Conservation (phyloP, 2,797 vertebrate genomes). For the Falco novaeseelandiae region DNA sequence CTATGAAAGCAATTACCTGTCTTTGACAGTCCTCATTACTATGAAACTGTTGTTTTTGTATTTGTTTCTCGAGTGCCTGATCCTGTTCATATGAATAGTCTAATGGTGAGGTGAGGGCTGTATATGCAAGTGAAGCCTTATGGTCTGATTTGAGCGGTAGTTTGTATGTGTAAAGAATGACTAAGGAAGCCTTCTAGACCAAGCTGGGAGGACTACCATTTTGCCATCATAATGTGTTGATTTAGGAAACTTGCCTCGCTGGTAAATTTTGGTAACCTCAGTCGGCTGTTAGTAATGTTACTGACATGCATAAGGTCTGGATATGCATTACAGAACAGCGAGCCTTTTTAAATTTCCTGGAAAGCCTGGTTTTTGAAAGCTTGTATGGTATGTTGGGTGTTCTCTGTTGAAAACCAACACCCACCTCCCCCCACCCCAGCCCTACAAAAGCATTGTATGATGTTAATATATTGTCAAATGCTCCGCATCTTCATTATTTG, state of each 20-base stretch:
- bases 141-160: not conserved
- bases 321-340: not conserved
- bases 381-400: not conserved
- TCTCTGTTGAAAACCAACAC: not conserved
- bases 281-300: not conserved
- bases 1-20: not conserved
- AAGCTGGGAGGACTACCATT: not conserved
- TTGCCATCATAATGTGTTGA: not conserved
- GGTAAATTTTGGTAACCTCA: not conserved
- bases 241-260: not conserved
- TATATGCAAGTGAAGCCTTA: not conserved
- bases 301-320: not conserved
- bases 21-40: not conserved
- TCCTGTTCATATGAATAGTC: not conserved
- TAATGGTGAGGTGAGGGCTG: not conserved
- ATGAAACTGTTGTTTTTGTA: not conserved
- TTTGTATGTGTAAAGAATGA: not conserved
- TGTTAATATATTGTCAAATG: not conserved
- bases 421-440: not conserved
- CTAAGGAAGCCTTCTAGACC: not conserved
- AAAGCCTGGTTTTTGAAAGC: not conserved
- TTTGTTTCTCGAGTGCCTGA: not conserved
- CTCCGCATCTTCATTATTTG: accelerated
- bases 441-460: not conserved
- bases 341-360: not conserved